Evolutionary conservation across 37 sponge, comb jelly and placozoan species (phyloP).

Genomic region (Eunapius fragilis): DNA sequence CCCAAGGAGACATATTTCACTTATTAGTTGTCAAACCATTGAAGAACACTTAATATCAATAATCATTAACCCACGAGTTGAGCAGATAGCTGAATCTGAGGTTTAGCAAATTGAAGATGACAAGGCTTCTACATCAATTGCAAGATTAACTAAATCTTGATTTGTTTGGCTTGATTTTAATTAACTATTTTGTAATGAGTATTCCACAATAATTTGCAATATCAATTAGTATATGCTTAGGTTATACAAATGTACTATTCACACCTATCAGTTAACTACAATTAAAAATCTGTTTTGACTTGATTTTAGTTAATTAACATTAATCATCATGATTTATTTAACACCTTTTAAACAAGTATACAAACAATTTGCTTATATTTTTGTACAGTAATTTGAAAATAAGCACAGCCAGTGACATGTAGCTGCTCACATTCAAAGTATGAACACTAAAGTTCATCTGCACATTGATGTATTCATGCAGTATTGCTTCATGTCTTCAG

Average conservation of each 20-base stretch:
- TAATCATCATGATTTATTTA: background rate
- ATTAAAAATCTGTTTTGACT: background rate
- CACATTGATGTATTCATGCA: too few species aligned
- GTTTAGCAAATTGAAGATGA: background rate
- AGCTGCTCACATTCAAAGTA: too few species aligned
- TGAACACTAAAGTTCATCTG: too few species aligned
- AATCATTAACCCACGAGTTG: background rate
- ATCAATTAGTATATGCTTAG: background rate
- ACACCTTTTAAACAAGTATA: background rate
- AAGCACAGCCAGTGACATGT: too few species aligned
- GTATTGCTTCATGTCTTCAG: too few species aligned
- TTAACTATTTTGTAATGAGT: background rate
- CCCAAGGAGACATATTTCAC: background rate
- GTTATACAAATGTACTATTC: background rate
- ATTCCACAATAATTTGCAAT: background rate
- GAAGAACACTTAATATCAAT: background rate
- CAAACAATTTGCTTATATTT: background rate
- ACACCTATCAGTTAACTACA: background rate
- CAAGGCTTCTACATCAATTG: background rate
- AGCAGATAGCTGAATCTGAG: background rate
- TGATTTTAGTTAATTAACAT: background rate
- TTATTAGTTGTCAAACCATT: background rate
- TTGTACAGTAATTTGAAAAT: background rate
- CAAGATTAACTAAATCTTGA: background rate
- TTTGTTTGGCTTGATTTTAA: background rate